Evolutionary conservation across 2,797 vertebrate species (phyloP), one percentile per base, ranked within the genome.

Genomic region (Salmo trutta): DNA sequence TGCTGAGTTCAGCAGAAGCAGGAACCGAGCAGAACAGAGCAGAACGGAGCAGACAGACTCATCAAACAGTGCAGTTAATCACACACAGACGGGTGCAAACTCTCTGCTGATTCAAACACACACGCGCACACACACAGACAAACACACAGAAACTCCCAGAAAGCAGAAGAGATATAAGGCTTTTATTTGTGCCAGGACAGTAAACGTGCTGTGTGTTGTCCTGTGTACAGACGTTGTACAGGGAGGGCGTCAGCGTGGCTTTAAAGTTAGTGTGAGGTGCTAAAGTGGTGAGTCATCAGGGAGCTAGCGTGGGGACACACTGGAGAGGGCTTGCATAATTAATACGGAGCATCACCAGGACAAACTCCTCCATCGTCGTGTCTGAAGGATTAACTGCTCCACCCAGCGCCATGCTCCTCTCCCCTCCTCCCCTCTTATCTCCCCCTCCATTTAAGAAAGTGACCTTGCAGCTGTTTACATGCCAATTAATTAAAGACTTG

Each of bases 391-490:
- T 94, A 93, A 93, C 90, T 90, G 87, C 77, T 10, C 15, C 15
- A 29, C 65, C 29, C 47, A 71, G 17, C 31, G 83, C 87, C 86
- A 84, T 75, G 82, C 89, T 91, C 87, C 83, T 62, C 56, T 59
- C 56, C 56, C 3, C n/a, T 8, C 56, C 56, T 59, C n/a, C 21
- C 19, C n/a, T 90, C 91, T 92, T 92, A 93, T 91, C 90, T 87
- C 80, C 83, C 79, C 86, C 86, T 90, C 91, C 85, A 84, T 91
- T 91, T 90, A 90, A 92, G 89, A 84, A 91, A 92, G 87, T 91
- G 91, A 94, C 93, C 92, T 94, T 94, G 93, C 47, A 74, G 84
- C 91, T 93, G 92, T 92, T 92, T 93, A 91, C 91, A 91, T 89
- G 88, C 88, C 91, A 90, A 93, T 93, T 59, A 21, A 47, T 47